Evolutionary conservation across 2,888 invertebrate species (phyloP).

Genomic region (Andrena fulva): DNA sequence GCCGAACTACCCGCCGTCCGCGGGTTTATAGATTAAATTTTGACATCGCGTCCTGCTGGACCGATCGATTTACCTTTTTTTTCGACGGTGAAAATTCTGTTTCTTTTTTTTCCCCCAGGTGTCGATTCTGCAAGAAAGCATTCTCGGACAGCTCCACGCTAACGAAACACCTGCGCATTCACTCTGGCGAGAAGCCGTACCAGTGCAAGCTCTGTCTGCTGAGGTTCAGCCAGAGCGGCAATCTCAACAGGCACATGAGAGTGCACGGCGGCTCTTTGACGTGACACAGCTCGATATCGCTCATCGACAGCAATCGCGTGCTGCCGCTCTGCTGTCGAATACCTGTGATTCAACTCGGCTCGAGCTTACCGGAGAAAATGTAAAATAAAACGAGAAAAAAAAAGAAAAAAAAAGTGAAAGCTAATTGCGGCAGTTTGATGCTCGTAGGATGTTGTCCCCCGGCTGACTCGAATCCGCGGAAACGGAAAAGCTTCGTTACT

Average conservation of each 20-base stretch:
- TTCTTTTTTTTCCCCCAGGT: constrained; percentile 85
- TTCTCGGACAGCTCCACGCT: constrained; percentile 99
- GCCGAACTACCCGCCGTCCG: no score
- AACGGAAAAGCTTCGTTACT: constrained; percentile 16
- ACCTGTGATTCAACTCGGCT: constrained; percentile 82
- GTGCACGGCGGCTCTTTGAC: constrained; percentile 91
- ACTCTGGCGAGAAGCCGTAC: constrained; percentile 97
- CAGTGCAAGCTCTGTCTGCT: constrained; percentile 98
- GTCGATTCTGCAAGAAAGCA: constrained; percentile 98
- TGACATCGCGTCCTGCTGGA: no score
- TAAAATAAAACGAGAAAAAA: constrained; percentile 36
- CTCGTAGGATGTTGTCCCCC: constrained; percentile 37
- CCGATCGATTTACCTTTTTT: constrained; percentile 22
- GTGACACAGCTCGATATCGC: constrained; percentile 79
- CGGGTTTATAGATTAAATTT: no score
- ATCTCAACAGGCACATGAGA: constrained; percentile 99
- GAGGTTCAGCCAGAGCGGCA: constrained; percentile 99
- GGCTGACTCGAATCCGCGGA: constrained; percentile 40
- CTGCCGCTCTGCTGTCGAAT: constrained; percentile 81
- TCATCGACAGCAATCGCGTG: constrained; percentile 67
- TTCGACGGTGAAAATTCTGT: constrained; percentile 53
- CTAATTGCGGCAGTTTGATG: constrained; percentile 39
- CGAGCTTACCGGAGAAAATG: constrained; percentile 64
- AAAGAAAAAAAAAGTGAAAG: no score
- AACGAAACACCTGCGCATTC: constrained; percentile 97